These are phyloP conservation scores for Chondrosia reniformis DNA, from an alignment of 37 sponge, comb jelly and placozoan species.

Conservation along the genomic window DNA sequence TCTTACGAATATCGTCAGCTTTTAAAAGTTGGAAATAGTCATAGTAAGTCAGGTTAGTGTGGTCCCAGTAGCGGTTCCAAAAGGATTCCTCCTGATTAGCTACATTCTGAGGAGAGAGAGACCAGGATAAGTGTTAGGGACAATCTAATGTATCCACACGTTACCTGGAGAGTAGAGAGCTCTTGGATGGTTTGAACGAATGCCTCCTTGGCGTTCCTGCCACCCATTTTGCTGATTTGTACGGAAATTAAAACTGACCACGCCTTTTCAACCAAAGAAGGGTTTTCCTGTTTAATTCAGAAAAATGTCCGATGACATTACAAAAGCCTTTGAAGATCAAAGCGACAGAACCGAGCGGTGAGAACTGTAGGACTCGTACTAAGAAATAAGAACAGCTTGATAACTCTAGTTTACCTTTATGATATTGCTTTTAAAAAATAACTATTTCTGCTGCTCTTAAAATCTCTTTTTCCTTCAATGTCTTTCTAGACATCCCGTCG, in stretches of 20 bases:
- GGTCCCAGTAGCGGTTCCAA: constrained; percentile 90
- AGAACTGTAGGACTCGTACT: too few species aligned
- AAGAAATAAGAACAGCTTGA: too few species aligned
- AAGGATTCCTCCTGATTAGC: constrained; percentile 69
- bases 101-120: constrained; percentile 44
- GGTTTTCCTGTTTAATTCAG: background rate
- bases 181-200: constrained; percentile 76
- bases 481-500: constrained; percentile 68
- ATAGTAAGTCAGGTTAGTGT: constrained; percentile 44
- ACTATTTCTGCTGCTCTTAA: too few species aligned
- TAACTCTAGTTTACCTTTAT: too few species aligned
- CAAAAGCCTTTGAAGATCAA: background rate
- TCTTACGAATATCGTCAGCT: constrained; percentile 57
- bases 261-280: background rate
- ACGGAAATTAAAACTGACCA: background rate
- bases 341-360: too few species aligned
- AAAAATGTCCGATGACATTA: constrained; percentile 5
- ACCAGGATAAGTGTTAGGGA: background rate
- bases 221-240: constrained; percentile 61
- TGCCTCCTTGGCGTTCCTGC: constrained; percentile 63
- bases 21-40: constrained; percentile 83
- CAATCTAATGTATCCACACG: background rate
- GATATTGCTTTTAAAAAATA: too few species aligned
- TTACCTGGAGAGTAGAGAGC: constrained; percentile 47
- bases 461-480: too few species aligned